Conservation (phyloP, 1,140 invertebrate species). For the Cydia amplana region DNA sequence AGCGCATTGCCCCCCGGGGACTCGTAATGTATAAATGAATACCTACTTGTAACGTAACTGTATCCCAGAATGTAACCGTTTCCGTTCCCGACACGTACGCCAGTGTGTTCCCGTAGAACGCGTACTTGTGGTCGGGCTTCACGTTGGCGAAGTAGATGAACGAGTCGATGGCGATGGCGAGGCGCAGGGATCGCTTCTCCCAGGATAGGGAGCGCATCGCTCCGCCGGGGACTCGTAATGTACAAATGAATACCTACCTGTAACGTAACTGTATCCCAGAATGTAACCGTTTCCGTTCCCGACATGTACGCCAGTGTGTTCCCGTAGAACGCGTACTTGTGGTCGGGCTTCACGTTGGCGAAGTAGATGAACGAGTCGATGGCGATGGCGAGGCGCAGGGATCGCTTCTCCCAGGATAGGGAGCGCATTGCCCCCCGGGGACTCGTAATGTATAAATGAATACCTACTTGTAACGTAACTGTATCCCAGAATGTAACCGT, state of each 20-base stretch:
- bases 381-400: no score
- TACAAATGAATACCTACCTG: conserved; percentile 84
- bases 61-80: conserved; percentile 95
- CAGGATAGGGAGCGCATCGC: no score
- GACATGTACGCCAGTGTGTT: conserved; percentile 91
- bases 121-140: no score
- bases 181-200: no score
- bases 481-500: conserved; percentile 96
- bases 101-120: conserved; percentile 94
- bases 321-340: conserved; percentile 97
- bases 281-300: conserved; percentile 84
- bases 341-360: conserved; percentile 60
- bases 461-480: conserved; percentile 88
- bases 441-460: conserved; percentile 60
- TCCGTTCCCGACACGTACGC: conserved; percentile 83
- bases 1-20: no score
- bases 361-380: no score
- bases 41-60: conserved; percentile 88
- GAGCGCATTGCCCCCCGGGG: no score
- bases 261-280: conserved; percentile 96
- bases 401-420: no score
- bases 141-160: no score
- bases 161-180: conserved; percentile 96
- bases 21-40: conserved; percentile 60
- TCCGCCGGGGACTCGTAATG: no score